Base-by-base conservation (phyloP, 2,113 vertebrate species). In the Circaetus cinerascens region DNA sequence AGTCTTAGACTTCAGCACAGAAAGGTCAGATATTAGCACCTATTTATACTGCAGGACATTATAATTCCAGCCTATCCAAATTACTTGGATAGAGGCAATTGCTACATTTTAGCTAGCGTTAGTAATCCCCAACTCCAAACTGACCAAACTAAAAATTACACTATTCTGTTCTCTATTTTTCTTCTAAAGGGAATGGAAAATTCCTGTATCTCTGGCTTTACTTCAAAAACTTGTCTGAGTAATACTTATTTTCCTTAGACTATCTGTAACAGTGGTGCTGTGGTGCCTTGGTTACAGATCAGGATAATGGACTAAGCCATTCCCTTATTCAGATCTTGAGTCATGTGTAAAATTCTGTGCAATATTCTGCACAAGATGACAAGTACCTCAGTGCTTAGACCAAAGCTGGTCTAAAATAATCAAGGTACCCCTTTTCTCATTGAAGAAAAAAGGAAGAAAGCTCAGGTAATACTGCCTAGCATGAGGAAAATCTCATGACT, bases 151-250 rank as follows among this genome's bases (percentile, higher is more conserved):
- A 51, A 60, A 90, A 93, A 91, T 86, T 76, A 90, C 55, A 63
- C 56, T 87, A 48, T 87, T 86, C 38, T 64, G 43, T 72, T 91
- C 80, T 62, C 51, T 79, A 17, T 46, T 76, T 95, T 91, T 80
- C 86, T 88, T 87, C 55, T 89, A 76, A 88, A 15, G 22, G 43
- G 79, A 96, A 88, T 90, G 93, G 95, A 95, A 95, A 97, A 95
- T 93, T 93, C 85, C 69, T 73, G 27, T 89, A 91, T 66, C 64
- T 91, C 88, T 96, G 93, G 96, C 86, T 94, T 90, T 73, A 79
- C 59, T 91, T 95, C 80, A 94, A 23, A 93, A 86, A 36, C 71
- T 86, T 67, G 32, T 13, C 85, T 63, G 59, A 93, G 41, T 66
- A 94, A 79, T 73, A 62, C 45, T 76, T 94, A n/a, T 50, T 93